Evolutionary conservation across 2,888 invertebrate genomes (phyloP), one percentile per base, ranked within the genome.

Genomic region (Crocallis elinguaria): DNA sequence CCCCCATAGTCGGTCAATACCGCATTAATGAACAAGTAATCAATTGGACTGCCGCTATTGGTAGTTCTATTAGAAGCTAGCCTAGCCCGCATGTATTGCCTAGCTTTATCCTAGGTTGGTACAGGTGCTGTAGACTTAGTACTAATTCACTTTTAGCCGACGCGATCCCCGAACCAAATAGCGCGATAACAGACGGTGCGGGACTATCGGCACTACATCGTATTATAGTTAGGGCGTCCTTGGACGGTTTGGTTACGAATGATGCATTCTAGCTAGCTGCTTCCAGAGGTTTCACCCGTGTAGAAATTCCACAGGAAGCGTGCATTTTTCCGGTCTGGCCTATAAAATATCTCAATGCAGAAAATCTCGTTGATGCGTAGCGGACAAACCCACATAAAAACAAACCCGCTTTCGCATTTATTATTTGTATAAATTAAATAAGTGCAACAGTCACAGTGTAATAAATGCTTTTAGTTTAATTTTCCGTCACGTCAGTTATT

Each of bases 121-220:
- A 59, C 55, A 51, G 51, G 65, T 61, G 51, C 74, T 73, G 64
- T 72, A 69, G 74, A 70, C 73, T 77, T 75, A 73, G 54, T 71
- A 71, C 80, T 81, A 79, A 82, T 83, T 83, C 82, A 78, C 76
- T 61, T 61, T 64, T 57, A 55, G 63, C 75, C 68, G 33, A n/a
- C n/a, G n/a, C n/a, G n/a, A 14, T 48, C 13, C 29, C 27, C 16
- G 35, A 7, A 13, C 11, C 39, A 30, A 41, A 55, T 38, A 43
- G 25, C 23, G 7, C 23, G 49, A 49, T 53, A 48, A 48, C 53
- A 27, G 35, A 17, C 38, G n/a, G 21, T 23, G 49, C 39, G 49
- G 49, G 49, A 29, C 39, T 42, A 33, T 41, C 38, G 35, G 29
- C 17, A 29, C 39, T 33, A n/a, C 19, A 19, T 13, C 21, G 35